Evolutionary conservation across 2,888 invertebrate genomes (phyloP).

Genomic region (Athalia rosae): DNA sequence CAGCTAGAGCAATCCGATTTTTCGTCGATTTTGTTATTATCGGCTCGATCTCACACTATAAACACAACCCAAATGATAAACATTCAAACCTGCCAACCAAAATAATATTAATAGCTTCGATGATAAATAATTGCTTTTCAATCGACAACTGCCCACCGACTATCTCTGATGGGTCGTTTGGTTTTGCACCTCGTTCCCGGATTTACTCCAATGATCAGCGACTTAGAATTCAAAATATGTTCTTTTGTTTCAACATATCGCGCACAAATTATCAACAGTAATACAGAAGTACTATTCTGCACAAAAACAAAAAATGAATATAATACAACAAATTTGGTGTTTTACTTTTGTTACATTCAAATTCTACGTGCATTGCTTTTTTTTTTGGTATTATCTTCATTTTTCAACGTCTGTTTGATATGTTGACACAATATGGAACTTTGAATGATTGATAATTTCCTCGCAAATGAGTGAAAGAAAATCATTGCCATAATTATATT

Average conservation of each 20-base stretch:
- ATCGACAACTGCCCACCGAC: background rate
- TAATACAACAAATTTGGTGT: no score
- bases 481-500: background rate
- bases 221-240: background rate
- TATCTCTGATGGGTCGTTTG: background rate
- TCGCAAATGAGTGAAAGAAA: no score
- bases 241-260: background rate
- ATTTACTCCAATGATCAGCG: constrained; percentile 2
- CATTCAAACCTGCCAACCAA: constrained; percentile 67
- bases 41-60: constrained; percentile 65
- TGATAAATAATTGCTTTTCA: constrained; percentile 17
- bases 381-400: background rate
- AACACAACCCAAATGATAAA: constrained; percentile 52
- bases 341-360: no score
- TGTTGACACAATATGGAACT: background rate
- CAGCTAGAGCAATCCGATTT: constrained; percentile 62
- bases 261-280: background rate
- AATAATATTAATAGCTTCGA: constrained; percentile 56
- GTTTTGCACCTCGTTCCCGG: constrained; percentile 34
- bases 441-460: no score
- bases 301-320: no score
- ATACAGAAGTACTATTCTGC: no score
- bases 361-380: background rate
- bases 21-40: constrained; percentile 57
- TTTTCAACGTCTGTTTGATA: background rate